Evolutionary conservation across 1,140 invertebrate genomes (phyloP), one percentile per base, ranked within the genome.

Genomic region (Polypedilum pembai): DNA sequence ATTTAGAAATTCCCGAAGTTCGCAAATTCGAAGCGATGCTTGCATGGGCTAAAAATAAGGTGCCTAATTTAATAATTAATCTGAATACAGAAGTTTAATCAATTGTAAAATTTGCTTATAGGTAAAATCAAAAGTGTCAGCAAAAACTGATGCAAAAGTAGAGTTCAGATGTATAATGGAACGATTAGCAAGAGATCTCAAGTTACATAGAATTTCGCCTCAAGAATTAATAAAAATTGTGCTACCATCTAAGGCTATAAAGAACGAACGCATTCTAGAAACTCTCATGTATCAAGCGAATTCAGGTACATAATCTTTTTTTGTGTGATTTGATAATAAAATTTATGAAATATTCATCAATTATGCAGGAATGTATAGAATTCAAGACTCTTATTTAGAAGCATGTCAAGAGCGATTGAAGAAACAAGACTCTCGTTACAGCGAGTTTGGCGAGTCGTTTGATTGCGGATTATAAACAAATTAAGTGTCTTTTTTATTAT

Each of bases 121-220:
- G 8, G 79, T 78, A 74, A 82, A 82, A 80, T 85, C 87, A 74
- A 91, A 89, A 83, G 89, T 87, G 75, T 88, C 89, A 18, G 86
- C 87, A 74, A 93, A 93, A 83, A 84, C 90, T 77, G 93, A 95
- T 80, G 91, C 91, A 66, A 93, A 92, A 82, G 85, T 93, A 77
- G 93, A 95, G 84, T 95, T 95, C 82, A 92, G 93, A 80, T 94
- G 92, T 80, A 94, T 92, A 76, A 95, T 95, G 94, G 93, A 95
- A 77, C 85, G 94, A 77, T 83, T 97, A 77, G 91, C 93, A 40
- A 87, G 92, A 76, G 94, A 97, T 81, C 84, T 97, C 7, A 95
- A 96, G 83, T 83, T 96, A 33, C 92, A 95, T 78, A 89, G 92
- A 79, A 97, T 97, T 80, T 92, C 94, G 74, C 94, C 94, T 5